Conservation (phyloP, 2,113 vertebrate genomes). For the Phylloscopus whistleri region DNA sequence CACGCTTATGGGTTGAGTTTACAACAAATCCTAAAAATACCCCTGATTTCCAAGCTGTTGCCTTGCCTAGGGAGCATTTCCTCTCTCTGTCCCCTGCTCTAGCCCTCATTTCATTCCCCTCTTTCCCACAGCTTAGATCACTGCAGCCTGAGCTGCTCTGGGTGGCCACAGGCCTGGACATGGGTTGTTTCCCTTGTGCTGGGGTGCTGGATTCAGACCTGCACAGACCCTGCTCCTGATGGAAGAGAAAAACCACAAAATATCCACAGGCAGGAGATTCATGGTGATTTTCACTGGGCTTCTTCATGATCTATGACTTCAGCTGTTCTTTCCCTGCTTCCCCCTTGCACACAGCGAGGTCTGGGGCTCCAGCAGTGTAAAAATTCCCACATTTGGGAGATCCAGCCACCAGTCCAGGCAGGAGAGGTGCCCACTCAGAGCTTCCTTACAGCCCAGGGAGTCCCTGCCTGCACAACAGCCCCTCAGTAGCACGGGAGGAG, state of each 20-base stretch:
- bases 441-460: not conserved
- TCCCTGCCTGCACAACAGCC: not conserved
- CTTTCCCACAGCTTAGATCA: not conserved
- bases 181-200: not conserved
- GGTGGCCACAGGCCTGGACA: not conserved
- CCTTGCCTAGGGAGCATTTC: not conserved
- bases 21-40: not conserved
- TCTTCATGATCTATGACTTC: not conserved
- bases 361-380: not conserved
- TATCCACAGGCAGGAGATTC: not conserved
- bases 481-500: not conserved
- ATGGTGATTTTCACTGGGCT: not conserved
- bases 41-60: not conserved
- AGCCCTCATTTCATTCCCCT: too few relatives aligned
- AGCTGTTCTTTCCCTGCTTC: not conserved
- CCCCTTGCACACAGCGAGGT: accelerated
- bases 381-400: not conserved
- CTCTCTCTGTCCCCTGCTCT: not conserved
- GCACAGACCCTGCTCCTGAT: not conserved
- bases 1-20: accelerated
- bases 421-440: not conserved
- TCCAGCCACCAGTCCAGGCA: not conserved
- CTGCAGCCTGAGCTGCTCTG: not conserved
- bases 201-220: not conserved
- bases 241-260: not conserved